Evolutionary conservation across 1,140 invertebrate genomes (phyloP), one percentile per base, ranked within the genome.

Genomic region (Gonioctena quinquepunctata): DNA sequence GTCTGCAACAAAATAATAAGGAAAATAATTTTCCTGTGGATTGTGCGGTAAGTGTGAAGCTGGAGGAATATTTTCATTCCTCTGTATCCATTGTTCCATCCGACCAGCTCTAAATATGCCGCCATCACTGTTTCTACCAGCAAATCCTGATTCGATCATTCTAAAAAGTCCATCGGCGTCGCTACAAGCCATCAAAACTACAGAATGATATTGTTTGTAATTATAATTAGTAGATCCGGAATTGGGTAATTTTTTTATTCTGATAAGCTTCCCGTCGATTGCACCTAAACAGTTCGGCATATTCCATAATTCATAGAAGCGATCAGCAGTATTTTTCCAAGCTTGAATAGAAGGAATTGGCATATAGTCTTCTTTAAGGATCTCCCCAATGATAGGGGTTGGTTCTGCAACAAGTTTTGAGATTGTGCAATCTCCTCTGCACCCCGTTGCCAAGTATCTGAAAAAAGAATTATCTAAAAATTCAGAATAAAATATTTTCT

Each of bases 121-220:
- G 6, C 50, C 68, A 66, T 66, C 62, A 59, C 68, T 69, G 18
- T 72, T 72, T 66, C 56, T 26, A 33, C 61, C 68, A 42, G 67
- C 60, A 54, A 49, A 61, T 23, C 67, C 52, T 16, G 25, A n/a
- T 69, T 69, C 42, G 13, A 63, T 28, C 28, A 62, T 69, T 16
- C 16, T 69, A 21, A 69, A 69, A 33, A 33, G 13, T 16, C 61
- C 68, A 66, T 69, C 60, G 50, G 57, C 57, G 18, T 69, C 50
- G 26, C 68, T 66, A 26, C 61, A 65, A 66, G 61, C 49, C 56
- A 61, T 22, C 27, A 68, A 61, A 59, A 67, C 25, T 23, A 67
- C 26, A 13, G 64, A 66, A 56, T 56, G 65, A 28, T 59, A 65
- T 2, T 19, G 6, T 59, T 67, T 60, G 22, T 67, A 67, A 59